These are phyloP conservation scores for Gorsachius magnificus DNA, from an alignment of 2,797 vertebrate genomes.

Conservation along the genomic window DNA sequence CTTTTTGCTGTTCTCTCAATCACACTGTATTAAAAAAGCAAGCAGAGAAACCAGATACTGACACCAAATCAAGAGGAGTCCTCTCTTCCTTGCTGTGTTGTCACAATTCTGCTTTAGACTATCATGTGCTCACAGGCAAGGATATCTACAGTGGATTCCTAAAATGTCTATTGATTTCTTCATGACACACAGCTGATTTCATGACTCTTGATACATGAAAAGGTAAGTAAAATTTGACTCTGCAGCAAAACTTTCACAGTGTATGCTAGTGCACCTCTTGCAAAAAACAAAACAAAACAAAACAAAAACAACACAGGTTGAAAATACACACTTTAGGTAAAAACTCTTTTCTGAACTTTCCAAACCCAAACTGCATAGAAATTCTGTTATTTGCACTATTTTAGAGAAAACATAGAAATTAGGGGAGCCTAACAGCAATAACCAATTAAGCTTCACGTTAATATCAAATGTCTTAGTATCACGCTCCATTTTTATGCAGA, in stretches of 20 bases:
- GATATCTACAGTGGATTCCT: background rate
- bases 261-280: background rate
- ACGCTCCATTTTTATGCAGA: background rate
- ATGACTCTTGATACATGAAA: background rate
- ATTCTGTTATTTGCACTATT: background rate
- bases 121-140: background rate
- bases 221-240: background rate
- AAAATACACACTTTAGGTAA: fast-evolving
- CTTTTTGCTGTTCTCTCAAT: background rate
- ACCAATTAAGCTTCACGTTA: background rate
- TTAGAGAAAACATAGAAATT: background rate
- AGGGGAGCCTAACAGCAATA: background rate
- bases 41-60: background rate
- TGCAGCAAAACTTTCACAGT: background rate
- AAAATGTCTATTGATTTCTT: background rate
- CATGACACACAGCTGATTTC: background rate
- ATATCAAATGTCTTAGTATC: background rate
- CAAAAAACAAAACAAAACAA: background rate
- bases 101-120: background rate
- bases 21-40: background rate
- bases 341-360: background rate
- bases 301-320: fast-evolving
- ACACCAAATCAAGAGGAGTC: background rate
- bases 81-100: background rate
- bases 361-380: background rate